Evolutionary conservation across 2,797 vertebrate genomes (phyloP).

Genomic region (Threskiornis aethiopicus): DNA sequence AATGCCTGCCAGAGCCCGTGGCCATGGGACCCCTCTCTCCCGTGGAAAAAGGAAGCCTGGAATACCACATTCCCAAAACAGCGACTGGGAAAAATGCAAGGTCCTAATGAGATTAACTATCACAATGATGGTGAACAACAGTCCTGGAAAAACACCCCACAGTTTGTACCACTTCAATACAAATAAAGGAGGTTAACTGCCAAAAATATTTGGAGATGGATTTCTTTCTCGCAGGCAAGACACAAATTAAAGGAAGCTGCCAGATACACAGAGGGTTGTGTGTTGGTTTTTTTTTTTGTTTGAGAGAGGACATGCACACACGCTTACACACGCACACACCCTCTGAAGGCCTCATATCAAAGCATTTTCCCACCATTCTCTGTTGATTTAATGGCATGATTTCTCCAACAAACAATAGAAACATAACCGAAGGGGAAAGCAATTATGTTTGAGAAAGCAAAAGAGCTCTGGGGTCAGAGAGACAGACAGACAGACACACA

Average conservation of each 20-base stretch:
- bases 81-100: neutral
- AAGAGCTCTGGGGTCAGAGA: neutral
- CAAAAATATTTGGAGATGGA: neutral
- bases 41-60: neutral
- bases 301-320: neutral
- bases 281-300: neutral
- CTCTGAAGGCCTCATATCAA: conserved; percentile 33
- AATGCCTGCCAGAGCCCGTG: neutral
- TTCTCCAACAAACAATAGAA: conserved; percentile 30
- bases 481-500: neutral
- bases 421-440: conserved; percentile 26
- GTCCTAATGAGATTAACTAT: neutral
- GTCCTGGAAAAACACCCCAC: neutral
- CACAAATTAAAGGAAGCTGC: conserved; percentile 31
- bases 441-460: conserved; percentile 48
- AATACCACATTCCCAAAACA: neutral
- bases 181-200: neutral
- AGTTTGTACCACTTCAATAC: neutral
- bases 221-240: neutral
- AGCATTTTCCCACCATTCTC: conserved; percentile 60
- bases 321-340: neutral
- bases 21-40: neutral
- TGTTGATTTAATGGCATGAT: conserved; percentile 55
- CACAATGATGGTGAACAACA: rapidly evolving
- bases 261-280: neutral